phyloP scores from a whole-genome alignment of 2,888 invertebrate species.

The Tribolium freemani region DNA sequence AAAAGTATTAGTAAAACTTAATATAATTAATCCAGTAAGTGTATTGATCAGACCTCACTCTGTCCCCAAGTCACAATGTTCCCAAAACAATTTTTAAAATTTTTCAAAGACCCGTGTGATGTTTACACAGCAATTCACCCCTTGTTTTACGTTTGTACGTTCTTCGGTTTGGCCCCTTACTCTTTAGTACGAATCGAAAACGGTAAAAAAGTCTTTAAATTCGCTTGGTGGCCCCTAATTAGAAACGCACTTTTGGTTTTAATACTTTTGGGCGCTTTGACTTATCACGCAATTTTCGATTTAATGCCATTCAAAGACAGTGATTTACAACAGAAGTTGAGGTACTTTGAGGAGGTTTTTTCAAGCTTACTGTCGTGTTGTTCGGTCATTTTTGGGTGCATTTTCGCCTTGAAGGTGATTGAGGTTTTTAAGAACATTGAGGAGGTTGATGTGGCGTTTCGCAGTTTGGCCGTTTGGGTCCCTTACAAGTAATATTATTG shows the following conservation, averaged over 20 bases:
- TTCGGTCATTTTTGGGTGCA: conserved; percentile 45
- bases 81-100: conserved; percentile 34
- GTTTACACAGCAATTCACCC: conserved; percentile 45
- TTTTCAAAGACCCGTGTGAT: conserved; percentile 40
- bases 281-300: conserved; percentile 37
- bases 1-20: background rate
- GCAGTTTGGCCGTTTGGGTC: conserved; percentile 51
- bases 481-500: conserved; percentile 50
- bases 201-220: conserved; percentile 30
- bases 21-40: conserved; percentile 17
- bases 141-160: conserved; percentile 35
- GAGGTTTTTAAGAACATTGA: conserved; percentile 50
- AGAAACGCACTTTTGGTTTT: conserved; percentile 28
- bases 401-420: conserved; percentile 51
- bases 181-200: conserved; percentile 9
- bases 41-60: conserved; percentile 23
- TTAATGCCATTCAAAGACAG: conserved; percentile 3
- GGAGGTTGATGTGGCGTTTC: conserved; percentile 51
- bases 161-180: conserved; percentile 46
- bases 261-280: conserved; percentile 41
- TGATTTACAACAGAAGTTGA: conserved; percentile 42
- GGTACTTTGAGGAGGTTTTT: conserved; percentile 48
- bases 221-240: conserved; percentile 13
- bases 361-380: conserved; percentile 44
- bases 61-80: background rate